Evolutionary conservation across 2,797 vertebrate species (phyloP), one percentile per base, ranked within the genome.

Genomic region (Pseudochromis fuscus): DNA sequence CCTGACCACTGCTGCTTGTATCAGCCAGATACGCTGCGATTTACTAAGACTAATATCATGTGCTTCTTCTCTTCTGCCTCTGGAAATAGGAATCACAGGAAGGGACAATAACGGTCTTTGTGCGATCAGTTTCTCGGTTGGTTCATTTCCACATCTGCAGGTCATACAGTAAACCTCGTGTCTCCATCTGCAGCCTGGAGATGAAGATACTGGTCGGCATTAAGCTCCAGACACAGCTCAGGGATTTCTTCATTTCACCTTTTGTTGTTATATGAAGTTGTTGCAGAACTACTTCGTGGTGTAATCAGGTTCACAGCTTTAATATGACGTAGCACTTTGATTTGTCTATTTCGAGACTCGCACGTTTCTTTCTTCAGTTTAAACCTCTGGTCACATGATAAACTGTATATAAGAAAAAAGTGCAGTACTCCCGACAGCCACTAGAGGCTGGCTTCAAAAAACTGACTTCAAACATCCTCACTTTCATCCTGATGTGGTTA

Each of bases 101-200:
- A 45, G 45, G 51, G 53, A 89, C 84, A 93, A 87, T 75, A 67
- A 67, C 19, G 7, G 40, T 65, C 86, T 90, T 90, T 90, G 85
- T 89, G 61, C 42, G 72, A 49, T 65, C 50, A 35, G 67, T 80
- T 67, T 57, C 49, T 80, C 49, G 11, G 28, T 65, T n/a, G n/a
- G 61, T 83, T 86, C 60, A 63, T 55, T 52, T 51, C 35, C 23
- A 25, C 65, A 24, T 84, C 73, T 67, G 75, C 68, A 7, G 67
- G 73, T 88, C 88, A 81, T 72, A 75, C 84, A 48, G 75, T 61
- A 53, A 80, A 88, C 77, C 86, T 84, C 75, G 79, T 88, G 89
- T 81, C 82, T 82, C 42, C 55, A 21, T 75, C 61, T 44, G 12
- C 40, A 44, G 64, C 35, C 48, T 76, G 63, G 55, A 83, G 70